Evolutionary conservation across 2,113 vertebrate genomes (phyloP).

Genomic region (Mirounga angustirostris): DNA sequence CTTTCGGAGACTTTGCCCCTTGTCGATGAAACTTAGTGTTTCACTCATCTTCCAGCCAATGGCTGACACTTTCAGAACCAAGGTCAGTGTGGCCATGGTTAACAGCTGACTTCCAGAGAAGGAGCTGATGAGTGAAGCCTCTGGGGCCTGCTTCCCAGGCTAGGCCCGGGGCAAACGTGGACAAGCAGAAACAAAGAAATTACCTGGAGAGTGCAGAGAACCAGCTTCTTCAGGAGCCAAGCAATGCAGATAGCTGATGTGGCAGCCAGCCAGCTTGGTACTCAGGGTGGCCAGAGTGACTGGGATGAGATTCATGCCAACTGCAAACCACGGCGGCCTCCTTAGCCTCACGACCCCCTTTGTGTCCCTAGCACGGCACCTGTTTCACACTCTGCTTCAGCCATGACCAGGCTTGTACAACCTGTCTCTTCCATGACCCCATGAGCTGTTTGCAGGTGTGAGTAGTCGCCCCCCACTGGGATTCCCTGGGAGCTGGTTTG

Average conservation of each 20-base stretch:
- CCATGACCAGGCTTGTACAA: neutral
- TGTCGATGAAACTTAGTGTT: neutral
- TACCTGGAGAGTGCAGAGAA: neutral
- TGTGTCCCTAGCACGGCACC: neutral
- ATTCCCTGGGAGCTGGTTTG: neutral
- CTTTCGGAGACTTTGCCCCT: neutral
- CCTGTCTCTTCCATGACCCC: neutral
- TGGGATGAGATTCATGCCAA: neutral
- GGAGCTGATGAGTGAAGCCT: neutral
- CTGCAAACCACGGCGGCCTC: neutral
- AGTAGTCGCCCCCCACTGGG: neutral
- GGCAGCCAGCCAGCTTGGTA: neutral
- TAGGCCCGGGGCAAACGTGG: neutral
- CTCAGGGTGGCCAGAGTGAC: neutral
- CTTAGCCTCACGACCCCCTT: fast-evolving
- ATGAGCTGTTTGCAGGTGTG: neutral
- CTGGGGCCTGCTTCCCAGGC: neutral
- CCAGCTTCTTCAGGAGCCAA: neutral
- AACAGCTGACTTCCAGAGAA: neutral
- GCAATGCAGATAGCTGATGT: too few relatives aligned
- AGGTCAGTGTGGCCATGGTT: neutral
- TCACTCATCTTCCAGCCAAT: neutral
- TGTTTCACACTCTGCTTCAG: neutral
- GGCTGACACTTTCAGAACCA: neutral
- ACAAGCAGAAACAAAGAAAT: neutral